A percentile compares a stretch with the other conserved stretches of the same genome.
Evolutionary conservation across 2,113 vertebrate genomes (phyloP).

Genomic region (Arizona elegans): DNA sequence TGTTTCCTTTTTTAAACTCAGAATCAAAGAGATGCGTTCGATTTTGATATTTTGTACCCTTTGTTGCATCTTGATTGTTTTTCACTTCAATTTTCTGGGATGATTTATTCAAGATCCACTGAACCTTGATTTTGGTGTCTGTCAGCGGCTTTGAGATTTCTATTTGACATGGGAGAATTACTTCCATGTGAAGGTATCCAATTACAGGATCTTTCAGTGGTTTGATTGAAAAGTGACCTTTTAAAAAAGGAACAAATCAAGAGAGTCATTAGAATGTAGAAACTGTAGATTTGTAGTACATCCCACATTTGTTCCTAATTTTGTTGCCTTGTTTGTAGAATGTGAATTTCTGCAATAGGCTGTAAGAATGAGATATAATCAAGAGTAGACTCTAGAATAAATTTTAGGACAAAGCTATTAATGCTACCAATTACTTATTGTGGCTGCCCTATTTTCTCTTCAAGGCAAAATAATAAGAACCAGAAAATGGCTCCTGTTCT

Average conservation of each 20-base stretch:
- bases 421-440: too few relatives aligned
- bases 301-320: too few relatives aligned
- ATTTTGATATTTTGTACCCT: neutral
- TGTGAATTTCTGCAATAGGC: too few relatives aligned
- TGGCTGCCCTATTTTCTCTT: too few relatives aligned
- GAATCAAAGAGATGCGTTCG: neutral
- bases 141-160: neutral
- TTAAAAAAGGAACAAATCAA: neutral
- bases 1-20: constrained; percentile 1
- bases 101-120: neutral
- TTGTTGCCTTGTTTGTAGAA: too few relatives aligned
- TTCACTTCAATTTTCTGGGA: neutral
- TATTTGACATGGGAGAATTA: neutral
- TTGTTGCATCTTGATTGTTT: neutral
- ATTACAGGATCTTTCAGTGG: neutral
- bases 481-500: too few relatives aligned
- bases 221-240: neutral
- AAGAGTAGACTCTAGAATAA: too few relatives aligned
- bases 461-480: too few relatives aligned
- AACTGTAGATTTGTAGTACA: too few relatives aligned
- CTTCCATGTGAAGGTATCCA: neutral
- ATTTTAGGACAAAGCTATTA: too few relatives aligned
- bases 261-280: too few relatives aligned
- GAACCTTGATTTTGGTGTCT: neutral
- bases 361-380: too few relatives aligned